phyloP scores from a whole-genome alignment of 2,113 vertebrate species.

The Alligator sinensis region DNA sequence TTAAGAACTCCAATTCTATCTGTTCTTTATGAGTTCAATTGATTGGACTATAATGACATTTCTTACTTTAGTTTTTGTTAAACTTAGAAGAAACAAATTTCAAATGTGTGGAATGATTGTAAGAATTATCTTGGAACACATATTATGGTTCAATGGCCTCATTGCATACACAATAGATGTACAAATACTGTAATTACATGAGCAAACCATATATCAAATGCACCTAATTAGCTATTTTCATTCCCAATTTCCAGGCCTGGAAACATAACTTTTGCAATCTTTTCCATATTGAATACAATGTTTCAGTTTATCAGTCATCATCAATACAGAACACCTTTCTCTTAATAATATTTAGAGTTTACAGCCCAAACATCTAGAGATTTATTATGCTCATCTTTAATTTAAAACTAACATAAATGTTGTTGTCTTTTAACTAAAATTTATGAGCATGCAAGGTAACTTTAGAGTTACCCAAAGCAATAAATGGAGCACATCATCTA shows the following conservation, averaged over 20 bases:
- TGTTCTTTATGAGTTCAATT: neutral
- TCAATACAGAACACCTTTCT: neutral
- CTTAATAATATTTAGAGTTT: neutral
- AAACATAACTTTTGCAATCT: neutral
- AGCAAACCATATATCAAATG: neutral
- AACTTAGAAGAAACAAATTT: neutral
- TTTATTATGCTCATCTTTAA: neutral
- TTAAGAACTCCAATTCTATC: neutral
- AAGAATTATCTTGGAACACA: neutral
- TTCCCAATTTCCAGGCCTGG: neutral
- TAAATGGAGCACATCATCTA: neutral
- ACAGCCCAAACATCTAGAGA: neutral
- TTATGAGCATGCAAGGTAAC: neutral
- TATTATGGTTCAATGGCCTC: neutral
- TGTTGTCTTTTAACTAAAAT: neutral
- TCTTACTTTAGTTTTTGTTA: neutral
- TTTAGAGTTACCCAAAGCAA: neutral
- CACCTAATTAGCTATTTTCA: neutral
- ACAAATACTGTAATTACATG: neutral
- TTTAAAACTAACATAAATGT: neutral
- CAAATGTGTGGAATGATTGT: neutral
- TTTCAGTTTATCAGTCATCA: neutral
- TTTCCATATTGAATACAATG: neutral
- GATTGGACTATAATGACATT: neutral
- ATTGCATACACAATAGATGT: neutral